Evolutionary conservation across 2,113 vertebrate genomes (phyloP).

Genomic region (Sylvia atricapilla): DNA sequence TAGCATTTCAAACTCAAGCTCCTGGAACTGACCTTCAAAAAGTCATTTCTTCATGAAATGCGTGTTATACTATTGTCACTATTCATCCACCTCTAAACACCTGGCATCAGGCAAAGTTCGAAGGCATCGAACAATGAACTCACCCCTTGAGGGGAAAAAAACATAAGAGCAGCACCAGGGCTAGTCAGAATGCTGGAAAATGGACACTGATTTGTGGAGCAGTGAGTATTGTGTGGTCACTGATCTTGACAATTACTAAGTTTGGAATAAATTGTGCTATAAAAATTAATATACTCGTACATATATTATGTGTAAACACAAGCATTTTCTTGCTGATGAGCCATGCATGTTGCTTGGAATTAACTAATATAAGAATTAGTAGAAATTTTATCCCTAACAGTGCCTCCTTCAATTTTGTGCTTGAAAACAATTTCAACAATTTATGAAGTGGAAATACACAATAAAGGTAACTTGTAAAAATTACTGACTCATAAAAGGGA

Average conservation of each 20-base stretch:
- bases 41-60: not conserved
- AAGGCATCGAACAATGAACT: constrained; percentile 24
- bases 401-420: not conserved
- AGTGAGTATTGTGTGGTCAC: not conserved
- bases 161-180: not conserved
- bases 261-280: not conserved
- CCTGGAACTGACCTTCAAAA: constrained; percentile 26
- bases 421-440: constrained; percentile 23
- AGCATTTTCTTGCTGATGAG: not conserved
- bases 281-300: not conserved
- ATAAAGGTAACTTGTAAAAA: constrained; percentile 26
- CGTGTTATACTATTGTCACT: not conserved
- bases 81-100: constrained; percentile 27
- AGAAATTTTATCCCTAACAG: not conserved
- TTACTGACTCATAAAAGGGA: constrained; percentile 2
- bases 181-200: not conserved
- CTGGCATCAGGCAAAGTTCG: not conserved
- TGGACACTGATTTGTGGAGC: not conserved
- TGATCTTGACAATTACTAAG: not conserved
- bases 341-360: not conserved
- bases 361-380: not conserved
- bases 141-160: not conserved
- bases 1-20: not conserved
- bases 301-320: not conserved
- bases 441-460: constrained; percentile 12